phyloP scores from a whole-genome alignment of 2,797 vertebrate species.

The Smutsia gigantea region DNA sequence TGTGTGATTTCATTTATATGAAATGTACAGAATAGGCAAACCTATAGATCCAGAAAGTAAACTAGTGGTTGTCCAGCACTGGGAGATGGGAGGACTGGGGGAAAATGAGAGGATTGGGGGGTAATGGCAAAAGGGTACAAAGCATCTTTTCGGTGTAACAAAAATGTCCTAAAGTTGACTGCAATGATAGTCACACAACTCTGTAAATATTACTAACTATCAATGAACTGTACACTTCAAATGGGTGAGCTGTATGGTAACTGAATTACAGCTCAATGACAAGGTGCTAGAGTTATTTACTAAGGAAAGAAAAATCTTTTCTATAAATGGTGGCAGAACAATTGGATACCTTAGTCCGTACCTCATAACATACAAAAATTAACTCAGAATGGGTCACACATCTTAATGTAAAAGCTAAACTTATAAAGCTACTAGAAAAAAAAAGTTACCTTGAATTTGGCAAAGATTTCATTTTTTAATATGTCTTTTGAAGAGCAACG shows the following conservation, averaged over 20 bases:
- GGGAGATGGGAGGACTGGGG: neutral
- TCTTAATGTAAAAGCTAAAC: neutral
- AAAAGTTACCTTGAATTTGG: neutral
- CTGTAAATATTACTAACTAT: neutral
- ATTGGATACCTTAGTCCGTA: neutral
- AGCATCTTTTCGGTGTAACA: neutral
- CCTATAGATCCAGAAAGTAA: neutral
- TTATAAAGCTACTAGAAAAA: neutral
- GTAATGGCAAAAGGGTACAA: neutral
- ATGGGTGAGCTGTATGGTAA: neutral
- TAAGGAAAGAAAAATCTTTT: neutral
- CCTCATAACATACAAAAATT: neutral
- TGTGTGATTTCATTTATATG: neutral
- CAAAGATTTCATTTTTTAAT: constrained; percentile 21
- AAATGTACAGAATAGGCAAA: neutral
- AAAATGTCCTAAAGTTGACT: neutral
- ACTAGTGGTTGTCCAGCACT: neutral
- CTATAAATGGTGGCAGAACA: neutral
- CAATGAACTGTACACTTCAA: neutral
- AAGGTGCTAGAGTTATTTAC: neutral
- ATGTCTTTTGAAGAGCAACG: neutral
- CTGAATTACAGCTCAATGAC: neutral
- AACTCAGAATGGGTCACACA: neutral
- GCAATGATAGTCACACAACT: neutral
- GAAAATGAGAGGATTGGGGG: neutral